Percentiles rank a stretch among this genome's conserved stretches.
Conservation (phyloP, 2,888 invertebrate species). For the Neocrepidodera transversa region DNA sequence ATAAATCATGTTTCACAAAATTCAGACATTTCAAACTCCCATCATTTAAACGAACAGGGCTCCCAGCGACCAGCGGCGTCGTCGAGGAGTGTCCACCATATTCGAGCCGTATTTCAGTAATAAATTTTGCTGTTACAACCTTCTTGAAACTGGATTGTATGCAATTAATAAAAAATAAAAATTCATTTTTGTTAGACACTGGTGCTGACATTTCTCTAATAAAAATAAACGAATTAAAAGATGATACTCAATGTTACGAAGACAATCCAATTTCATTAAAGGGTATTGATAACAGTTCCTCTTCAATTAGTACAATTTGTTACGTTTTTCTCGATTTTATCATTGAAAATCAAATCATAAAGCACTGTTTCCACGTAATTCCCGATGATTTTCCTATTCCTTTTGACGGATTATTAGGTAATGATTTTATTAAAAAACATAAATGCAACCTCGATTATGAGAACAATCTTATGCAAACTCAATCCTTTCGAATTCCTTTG, state of each 20-base stretch:
- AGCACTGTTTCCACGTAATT: conserved; percentile 22
- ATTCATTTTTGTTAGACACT: conserved; percentile 41
- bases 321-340: not conserved
- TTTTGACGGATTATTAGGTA: conserved; percentile 25
- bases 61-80: conserved; percentile 2
- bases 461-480: conserved; percentile 6
- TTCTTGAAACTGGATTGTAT: conserved; percentile 1
- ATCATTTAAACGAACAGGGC: not conserved
- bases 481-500: conserved; percentile 13
- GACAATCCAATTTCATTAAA: conserved; percentile 6
- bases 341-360: not conserved
- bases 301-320: not conserved
- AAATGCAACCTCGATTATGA: conserved; percentile 21
- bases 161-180: conserved; percentile 8
- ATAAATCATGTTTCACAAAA: not conserved
- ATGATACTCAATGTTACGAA: conserved; percentile 1
- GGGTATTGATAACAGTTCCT: conserved; percentile 1
- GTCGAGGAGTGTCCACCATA: not conserved
- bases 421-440: conserved; percentile 21
- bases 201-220: conserved; percentile 39
- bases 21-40: not conserved
- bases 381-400: conserved; percentile 23
- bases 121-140: not conserved
- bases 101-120: conserved; percentile 14
- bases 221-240: conserved; percentile 25